A percentile compares a stretch with the other conserved stretches of the same genome.
phyloP scores from a whole-genome alignment of 2,888 invertebrate genomes.

The Podotricha telesiphe region DNA sequence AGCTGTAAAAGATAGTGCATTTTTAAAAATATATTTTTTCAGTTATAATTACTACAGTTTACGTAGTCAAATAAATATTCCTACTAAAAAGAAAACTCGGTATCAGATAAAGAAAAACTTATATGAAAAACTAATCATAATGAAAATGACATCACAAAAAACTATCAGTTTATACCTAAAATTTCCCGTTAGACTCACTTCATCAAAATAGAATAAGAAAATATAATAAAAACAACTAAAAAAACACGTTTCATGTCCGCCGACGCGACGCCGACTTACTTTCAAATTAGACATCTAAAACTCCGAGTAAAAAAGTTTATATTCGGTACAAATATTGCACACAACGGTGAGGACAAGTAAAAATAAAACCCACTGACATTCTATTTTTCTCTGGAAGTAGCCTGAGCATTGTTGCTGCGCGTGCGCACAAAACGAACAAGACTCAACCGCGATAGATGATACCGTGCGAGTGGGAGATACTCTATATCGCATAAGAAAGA shows the following conservation, averaged over 20 bases:
- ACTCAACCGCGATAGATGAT: slow-evolving; percentile 47
- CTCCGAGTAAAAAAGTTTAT: slow-evolving; percentile 63
- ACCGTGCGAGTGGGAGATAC: slow-evolving; percentile 52
- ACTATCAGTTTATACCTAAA: slow-evolving; percentile 30
- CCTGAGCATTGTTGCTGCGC: slow-evolving; percentile 73
- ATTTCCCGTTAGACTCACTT: slow-evolving; percentile 36
- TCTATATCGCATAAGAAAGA: slow-evolving; percentile 43
- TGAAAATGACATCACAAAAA: slow-evolving; percentile 9
- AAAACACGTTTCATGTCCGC: slow-evolving; percentile 54
- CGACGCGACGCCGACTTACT: slow-evolving; percentile 60
- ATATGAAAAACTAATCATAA: not conserved
- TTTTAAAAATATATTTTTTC: not conserved
- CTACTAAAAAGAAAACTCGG: not conserved
- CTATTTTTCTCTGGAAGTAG: slow-evolving; percentile 78
- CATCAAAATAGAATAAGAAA: slow-evolving; percentile 27
- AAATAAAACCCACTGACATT: slow-evolving; percentile 70
- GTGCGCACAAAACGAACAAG: slow-evolving; percentile 72
- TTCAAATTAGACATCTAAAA: slow-evolving; percentile 72
- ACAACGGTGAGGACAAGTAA: slow-evolving; percentile 67
- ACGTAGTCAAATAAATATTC: not conserved
- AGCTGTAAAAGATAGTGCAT: too few species aligned
- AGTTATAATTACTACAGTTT: not conserved
- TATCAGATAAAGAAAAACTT: not conserved
- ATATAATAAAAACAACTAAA: slow-evolving; percentile 39
- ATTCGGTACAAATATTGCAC: slow-evolving; percentile 81